Evolutionary conservation across 2,113 vertebrate species (phyloP), one percentile per base, ranked within the genome.

Genomic region (Brachionichthys hirsutus): DNA sequence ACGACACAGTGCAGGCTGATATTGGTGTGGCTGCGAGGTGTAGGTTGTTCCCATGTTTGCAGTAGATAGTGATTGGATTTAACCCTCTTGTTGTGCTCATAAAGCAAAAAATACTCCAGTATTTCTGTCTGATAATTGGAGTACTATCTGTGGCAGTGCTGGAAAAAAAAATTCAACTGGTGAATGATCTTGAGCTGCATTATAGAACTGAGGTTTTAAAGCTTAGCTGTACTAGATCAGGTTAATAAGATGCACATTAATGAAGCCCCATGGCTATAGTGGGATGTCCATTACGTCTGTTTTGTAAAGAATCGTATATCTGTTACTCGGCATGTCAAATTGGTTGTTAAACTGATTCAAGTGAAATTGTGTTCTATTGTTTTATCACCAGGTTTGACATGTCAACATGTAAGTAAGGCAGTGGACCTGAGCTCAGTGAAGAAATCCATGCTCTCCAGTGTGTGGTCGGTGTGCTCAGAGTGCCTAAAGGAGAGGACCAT

Each of bases 371-470:
- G 6, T 24, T 48, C 2, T 48, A 49, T 65, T 48, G 47, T 41
- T 20, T 67, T 48, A 45, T 46, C 18, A 44, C 3, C 53, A 97
- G 95, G 94, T 40, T 84, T 97, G 77, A 94, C 94, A n/a, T 99
- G 96, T 72, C 94, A 94, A 70, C 97, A 99, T 35, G 91, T 98
- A 71, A 93, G 92, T 82, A 94, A 92, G 36, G 95, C 95, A 0
- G 90, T 98, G 83, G 95, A 95, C 41, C 91, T 98, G 67, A 94
- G 85, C 50, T 93, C 93, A 49, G 95, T 98, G 73, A 99, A 98
- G 90, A 94, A 91, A 65, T 91, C 89, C 0, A 86, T 98, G n/a
- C 85, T 91, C 16, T 94, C 95, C 75, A 94, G 80, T 1, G 55
- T 95, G 50, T 98, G 95, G 96, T 92, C 92, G 0, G 72, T 95